Evolutionary conservation across 1,140 invertebrate genomes (phyloP).

Genomic region (Zaprionus gabonicus): DNA sequence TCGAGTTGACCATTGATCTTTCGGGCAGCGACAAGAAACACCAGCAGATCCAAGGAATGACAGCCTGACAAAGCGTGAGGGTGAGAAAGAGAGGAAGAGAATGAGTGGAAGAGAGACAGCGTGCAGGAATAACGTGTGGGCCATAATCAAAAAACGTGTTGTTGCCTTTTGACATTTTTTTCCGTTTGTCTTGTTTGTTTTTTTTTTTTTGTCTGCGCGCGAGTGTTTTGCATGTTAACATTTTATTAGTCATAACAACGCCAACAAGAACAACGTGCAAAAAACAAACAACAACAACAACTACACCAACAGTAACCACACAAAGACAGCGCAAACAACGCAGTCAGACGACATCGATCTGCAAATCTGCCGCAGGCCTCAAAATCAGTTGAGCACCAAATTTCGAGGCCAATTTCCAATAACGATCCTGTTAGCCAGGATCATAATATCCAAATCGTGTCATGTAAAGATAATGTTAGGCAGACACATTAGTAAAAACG

Average conservation of each 20-base stretch:
- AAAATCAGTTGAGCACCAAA: conserved; percentile 14
- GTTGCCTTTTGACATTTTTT: conserved; percentile 78
- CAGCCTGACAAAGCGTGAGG: background rate
- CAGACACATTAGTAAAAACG: background rate
- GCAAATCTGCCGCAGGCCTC: conserved; percentile 32
- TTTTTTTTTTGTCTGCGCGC: conserved; percentile 49
- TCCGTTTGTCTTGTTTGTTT: conserved; percentile 38
- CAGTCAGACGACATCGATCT: conserved; percentile 15
- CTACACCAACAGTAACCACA: conserved; percentile 38
- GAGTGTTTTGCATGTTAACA: conserved; percentile 82
- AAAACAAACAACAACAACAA: conserved; percentile 48
- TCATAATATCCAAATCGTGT: conserved; percentile 44
- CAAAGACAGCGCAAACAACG: conserved; percentile 13
- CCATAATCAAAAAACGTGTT: conserved; percentile 71
- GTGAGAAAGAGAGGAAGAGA: background rate
- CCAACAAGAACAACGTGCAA: conserved; percentile 43
- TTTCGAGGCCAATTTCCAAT: conserved; percentile 6
- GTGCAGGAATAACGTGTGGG: conserved; percentile 60
- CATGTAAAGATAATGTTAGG: conserved; percentile 4
- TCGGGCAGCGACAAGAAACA: conserved; percentile 32
- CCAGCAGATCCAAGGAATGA: conserved; percentile 31
- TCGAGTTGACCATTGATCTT: conserved; percentile 77
- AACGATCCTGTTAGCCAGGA: conserved; percentile 31
- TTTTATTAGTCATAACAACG: conserved; percentile 82
- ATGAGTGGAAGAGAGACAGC: background rate